phyloP scores from a whole-genome alignment of 2,113 vertebrate genomes.

The Paradoxurus hermaphroditus region DNA sequence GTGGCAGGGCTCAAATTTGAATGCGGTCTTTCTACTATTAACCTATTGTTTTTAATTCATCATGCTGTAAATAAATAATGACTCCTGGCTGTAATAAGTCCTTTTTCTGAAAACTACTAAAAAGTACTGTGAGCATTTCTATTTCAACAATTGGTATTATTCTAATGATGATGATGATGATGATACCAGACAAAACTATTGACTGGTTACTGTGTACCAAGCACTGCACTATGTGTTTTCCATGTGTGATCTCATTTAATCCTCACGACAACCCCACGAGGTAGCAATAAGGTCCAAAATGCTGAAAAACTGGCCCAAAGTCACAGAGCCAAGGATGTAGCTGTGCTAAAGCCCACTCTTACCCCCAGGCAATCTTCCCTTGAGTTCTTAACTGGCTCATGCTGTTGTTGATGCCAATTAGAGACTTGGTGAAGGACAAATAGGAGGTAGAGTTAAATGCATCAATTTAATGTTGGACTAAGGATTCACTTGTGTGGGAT shows the following conservation, averaged over 20 bases:
- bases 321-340: neutral
- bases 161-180: neutral
- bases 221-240: neutral
- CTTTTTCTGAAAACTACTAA: conserved; percentile 9
- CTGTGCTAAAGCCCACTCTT: neutral
- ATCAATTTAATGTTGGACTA: neutral
- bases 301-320: neutral
- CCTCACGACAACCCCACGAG: neutral
- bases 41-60: conserved; percentile 1
- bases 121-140: neutral
- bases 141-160: neutral
- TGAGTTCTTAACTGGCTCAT: neutral
- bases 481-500: neutral
- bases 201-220: neutral
- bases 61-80: neutral
- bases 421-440: neutral
- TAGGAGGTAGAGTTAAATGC: neutral
- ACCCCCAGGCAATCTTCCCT: neutral
- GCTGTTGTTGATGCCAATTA: neutral
- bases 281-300: neutral
- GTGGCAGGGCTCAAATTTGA: neutral
- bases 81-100: neutral
- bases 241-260: neutral
- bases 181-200: neutral
- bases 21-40: neutral